A percentile compares a stretch with the other conserved stretches of the same genome.
These are phyloP conservation scores for Drosophila punjabiensis DNA, from an alignment of 1,140 invertebrate species.

Conservation along the genomic window DNA sequence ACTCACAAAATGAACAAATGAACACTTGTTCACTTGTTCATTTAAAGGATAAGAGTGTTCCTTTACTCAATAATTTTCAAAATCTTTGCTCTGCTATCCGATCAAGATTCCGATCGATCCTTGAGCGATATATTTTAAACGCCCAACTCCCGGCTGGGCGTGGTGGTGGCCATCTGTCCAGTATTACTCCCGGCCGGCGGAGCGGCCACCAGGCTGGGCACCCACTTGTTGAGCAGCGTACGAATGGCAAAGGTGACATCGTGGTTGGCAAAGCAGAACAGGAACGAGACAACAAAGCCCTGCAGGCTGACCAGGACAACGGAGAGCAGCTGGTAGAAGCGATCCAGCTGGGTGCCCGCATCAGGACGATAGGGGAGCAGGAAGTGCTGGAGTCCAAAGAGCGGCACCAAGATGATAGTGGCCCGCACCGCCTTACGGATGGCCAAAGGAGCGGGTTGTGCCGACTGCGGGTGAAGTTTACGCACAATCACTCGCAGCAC, in stretches of 20 bases:
- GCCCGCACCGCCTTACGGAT: constrained; percentile 88
- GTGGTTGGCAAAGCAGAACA: constrained; percentile 97
- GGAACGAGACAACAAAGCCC: constrained; percentile 93
- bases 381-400: constrained; percentile 92
- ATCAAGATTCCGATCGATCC: constrained; percentile 14
- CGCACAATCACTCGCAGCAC: constrained; percentile 93
- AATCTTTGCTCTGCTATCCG: constrained; percentile 46
- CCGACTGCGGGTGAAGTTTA: constrained; percentile 91
- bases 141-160: constrained; percentile 81
- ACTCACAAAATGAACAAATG: background rate
- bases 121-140: constrained; percentile 58
- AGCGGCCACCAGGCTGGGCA: constrained; percentile 71
- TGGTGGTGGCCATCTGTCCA: constrained; percentile 83
- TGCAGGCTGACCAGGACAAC: constrained; percentile 93
- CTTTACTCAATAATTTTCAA: constrained; percentile 3
- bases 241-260: constrained; percentile 89
- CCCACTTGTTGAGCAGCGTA: constrained; percentile 80
- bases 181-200: constrained; percentile 80
- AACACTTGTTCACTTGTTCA: background rate
- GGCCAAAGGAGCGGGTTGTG: constrained; percentile 86
- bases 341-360: constrained; percentile 87
- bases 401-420: constrained; percentile 91
- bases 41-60: background rate
- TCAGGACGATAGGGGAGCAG: constrained; percentile 92
- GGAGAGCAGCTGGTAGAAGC: constrained; percentile 91